Conservation (phyloP, 2,888 invertebrate species). For the Muscina levida region DNA sequence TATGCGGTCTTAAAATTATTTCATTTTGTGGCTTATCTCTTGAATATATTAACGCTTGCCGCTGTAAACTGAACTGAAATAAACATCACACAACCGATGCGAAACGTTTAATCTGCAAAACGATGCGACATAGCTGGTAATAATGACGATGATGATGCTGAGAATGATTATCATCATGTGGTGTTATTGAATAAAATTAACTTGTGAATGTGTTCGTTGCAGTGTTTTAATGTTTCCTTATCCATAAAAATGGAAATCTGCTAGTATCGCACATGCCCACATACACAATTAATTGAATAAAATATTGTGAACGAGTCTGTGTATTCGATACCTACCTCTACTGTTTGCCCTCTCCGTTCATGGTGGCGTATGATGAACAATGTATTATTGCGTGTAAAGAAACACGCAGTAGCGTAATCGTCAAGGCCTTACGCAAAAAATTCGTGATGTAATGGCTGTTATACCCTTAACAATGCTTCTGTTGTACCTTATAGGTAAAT, state of each 20-base stretch:
- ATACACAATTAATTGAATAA: slow-evolving; percentile 40
- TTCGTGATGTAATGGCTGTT: no score
- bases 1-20: slow-evolving; percentile 27
- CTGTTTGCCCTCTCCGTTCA: background rate
- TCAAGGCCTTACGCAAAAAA: no score
- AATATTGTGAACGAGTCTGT: background rate
- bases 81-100: background rate
- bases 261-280: background rate
- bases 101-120: background rate
- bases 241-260: slow-evolving; percentile 8
- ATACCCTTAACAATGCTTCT: no score
- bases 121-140: background rate
- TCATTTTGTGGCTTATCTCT: slow-evolving; percentile 1
- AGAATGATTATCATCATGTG: slow-evolving; percentile 13
- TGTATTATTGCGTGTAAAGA: slow-evolving; percentile 25
- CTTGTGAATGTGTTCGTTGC: slow-evolving; percentile 2
- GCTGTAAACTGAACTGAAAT: background rate
- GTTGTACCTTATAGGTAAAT: no score
- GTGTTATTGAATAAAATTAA: slow-evolving; percentile 30
- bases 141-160: background rate
- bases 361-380: slow-evolving; percentile 31
- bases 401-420: no score
- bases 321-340: no score
- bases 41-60: slow-evolving; percentile 1
- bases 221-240: background rate